Base-by-base conservation (phyloP, 2,113 vertebrate genomes). In the Rhadina sibilatrix region DNA sequence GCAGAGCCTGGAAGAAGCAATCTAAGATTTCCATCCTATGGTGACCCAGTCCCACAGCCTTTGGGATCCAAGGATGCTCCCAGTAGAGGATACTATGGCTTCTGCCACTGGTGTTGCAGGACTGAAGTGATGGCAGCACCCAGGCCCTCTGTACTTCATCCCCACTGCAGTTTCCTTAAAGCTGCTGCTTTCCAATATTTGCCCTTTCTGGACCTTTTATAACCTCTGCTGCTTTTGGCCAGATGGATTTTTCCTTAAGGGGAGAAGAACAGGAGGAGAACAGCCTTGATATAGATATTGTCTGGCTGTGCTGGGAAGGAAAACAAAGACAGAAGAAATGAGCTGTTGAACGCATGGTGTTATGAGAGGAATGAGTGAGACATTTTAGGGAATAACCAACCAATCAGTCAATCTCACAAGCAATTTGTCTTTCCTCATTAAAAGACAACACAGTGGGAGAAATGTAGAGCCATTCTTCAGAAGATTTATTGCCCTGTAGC, bases 351-450 rank as follows among this genome's bases (percentile, higher is more conserved):
- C 86, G 56, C 83, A 31, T 60, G 86, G 83, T 60, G 88, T 87
- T 57, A 64, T 52, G 86, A 96, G 80, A 94, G 64, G 83, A 57
- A 85, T 70, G 82, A 96, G 71, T 56, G 83, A 96, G 93, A 78
- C 92, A 68, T 96, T 88, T 92, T 56, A 93, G 53, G 76, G 68
- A 92, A 92, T 79, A 96, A 95, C 79, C 76, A 85, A 54, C 83
- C 96, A 71, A 90, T 90, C 88, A 84, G 68, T 77, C 69, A n/a
- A 37, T 75, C 92, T 71, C 79, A 56, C 68, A 88, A 68, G 90
- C 83, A 71, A 93, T 95, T 96, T 94, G 76, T 96, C 85, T 95
- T 92, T 92, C 88, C 80, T 95, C 56, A 86, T 97, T 97, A 83
- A 61, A 86, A 71, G n/a, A 71, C 92, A 95, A 70, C 71, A 86